phyloP scores from a whole-genome alignment of 2,797 vertebrate species.

The Ammospiza maritima region DNA sequence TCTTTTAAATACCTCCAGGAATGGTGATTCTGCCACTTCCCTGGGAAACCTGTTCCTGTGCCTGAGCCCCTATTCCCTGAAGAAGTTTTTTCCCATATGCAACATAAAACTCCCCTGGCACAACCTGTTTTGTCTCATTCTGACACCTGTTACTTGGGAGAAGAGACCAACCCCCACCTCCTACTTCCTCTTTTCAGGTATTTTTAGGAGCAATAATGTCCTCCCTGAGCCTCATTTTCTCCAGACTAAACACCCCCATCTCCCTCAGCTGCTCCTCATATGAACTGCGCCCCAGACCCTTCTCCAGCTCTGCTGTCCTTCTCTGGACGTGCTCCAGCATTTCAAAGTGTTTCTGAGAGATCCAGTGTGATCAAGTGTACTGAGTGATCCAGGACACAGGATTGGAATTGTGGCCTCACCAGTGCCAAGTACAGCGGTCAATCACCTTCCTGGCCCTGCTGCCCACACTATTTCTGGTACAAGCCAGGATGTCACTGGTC shows the following conservation, averaged over 20 bases:
- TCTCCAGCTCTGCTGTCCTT: not conserved
- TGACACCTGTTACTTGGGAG: not conserved
- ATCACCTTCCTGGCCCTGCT: not conserved
- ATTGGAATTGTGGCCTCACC: not conserved
- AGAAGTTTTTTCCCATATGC: not conserved
- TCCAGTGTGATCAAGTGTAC: too few relatives aligned
- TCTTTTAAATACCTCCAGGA: not conserved
- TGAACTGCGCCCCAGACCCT: not conserved
- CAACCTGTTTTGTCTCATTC: not conserved
- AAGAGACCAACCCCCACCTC: not conserved
- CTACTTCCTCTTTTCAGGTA: not conserved
- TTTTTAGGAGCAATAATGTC: not conserved
- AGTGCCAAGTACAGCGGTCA: too few relatives aligned
- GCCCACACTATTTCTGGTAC: not conserved
- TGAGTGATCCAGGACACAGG: not conserved
- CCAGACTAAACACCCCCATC: not conserved
- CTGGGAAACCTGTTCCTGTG: not conserved
- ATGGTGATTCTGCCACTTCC: not conserved
- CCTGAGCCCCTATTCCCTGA: too few relatives aligned
- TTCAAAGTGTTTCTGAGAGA: not conserved
- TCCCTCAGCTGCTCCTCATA: not conserved
- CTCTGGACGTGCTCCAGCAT: fast-evolving
- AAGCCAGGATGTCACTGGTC: not conserved
- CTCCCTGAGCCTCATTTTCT: not conserved
- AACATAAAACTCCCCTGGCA: not conserved